These are phyloP conservation scores for Cydia splendana DNA, from an alignment of 1,140 invertebrate genomes.

Conservation along the genomic window DNA sequence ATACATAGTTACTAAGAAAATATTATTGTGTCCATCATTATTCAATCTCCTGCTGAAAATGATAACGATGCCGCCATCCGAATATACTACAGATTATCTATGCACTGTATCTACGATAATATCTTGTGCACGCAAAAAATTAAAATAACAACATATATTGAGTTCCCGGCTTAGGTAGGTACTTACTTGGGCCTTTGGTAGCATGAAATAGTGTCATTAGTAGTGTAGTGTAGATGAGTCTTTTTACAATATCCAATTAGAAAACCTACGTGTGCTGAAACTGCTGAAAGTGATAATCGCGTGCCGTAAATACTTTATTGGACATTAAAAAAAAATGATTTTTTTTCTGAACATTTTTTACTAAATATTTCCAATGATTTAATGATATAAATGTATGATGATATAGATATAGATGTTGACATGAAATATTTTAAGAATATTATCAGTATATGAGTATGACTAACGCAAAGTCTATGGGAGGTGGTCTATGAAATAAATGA, in stretches of 20 bases:
- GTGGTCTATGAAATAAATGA: not conserved
- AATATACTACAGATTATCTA: not conserved
- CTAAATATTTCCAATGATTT: too few relatives aligned
- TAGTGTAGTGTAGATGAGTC: too few relatives aligned
- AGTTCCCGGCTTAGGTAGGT: too few relatives aligned
- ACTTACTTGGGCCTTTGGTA: too few relatives aligned
- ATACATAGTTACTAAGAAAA: not conserved
- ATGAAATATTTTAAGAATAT: too few relatives aligned
- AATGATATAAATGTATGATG: too few relatives aligned
- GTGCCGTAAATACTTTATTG: not conserved
- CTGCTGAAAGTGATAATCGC: not conserved
- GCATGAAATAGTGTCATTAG: not conserved
- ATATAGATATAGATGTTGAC: too few relatives aligned
- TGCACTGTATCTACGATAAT: not conserved
- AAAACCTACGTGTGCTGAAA: not conserved
- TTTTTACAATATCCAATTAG: not conserved
- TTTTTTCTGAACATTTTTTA: too few relatives aligned
- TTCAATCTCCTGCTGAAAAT: conserved; percentile 8
- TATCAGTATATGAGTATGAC: too few relatives aligned
- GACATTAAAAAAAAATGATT: too few relatives aligned
- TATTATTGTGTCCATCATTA: conserved; percentile 19
- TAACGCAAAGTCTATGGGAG: not conserved
- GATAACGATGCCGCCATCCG: conserved; percentile 13
- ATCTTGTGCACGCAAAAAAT: too few relatives aligned
- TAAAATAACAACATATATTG: too few relatives aligned